Conservation (phyloP, 2,888 invertebrate genomes). For the Steinernema hermaphroditum region DNA sequence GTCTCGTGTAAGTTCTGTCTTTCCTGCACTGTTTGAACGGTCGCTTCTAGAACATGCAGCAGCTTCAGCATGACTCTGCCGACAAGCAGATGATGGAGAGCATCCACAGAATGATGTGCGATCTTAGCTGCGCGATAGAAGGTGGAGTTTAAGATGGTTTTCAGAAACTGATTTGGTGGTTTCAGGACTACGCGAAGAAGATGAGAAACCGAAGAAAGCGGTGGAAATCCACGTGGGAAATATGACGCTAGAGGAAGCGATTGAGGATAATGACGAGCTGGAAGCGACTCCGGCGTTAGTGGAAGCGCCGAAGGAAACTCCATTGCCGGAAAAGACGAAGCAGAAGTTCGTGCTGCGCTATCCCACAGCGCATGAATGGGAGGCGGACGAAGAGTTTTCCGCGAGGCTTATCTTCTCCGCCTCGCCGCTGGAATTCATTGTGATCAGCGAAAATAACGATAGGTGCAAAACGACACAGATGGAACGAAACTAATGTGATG, state of each 20-base stretch:
- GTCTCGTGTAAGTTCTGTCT: background rate
- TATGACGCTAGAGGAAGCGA: background rate
- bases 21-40: background rate
- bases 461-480: background rate
- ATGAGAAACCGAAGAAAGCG: background rate
- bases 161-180: no score
- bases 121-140: background rate
- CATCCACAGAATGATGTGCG: background rate
- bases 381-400: background rate
- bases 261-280: background rate
- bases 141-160: background rate
- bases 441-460: background rate
- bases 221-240: background rate
- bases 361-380: background rate
- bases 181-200: background rate
- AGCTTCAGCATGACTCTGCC: background rate
- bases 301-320: background rate
- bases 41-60: background rate
- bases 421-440: background rate
- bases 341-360: background rate
- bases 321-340: background rate
- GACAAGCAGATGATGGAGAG: background rate
- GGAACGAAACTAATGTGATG: background rate
- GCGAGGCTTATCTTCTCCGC: conserved; percentile 4
- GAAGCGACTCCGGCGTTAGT: background rate